Evolutionary conservation across 2,797 vertebrate species (phyloP).

Genomic region (Pelobates cultripes): DNA sequence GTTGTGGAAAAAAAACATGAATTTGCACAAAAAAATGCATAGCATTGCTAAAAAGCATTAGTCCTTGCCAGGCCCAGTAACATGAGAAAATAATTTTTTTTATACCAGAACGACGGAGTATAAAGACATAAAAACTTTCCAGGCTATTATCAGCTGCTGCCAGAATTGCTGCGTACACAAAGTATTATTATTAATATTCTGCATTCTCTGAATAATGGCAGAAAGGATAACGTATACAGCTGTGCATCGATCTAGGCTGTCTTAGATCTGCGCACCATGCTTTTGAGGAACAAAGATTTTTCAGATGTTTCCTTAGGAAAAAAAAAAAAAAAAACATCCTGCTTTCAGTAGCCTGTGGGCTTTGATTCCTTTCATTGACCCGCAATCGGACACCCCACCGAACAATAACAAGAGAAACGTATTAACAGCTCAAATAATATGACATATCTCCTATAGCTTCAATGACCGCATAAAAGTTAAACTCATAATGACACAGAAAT

Average conservation of each 20-base stretch:
- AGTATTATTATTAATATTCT: conserved; percentile 24
- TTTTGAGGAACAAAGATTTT: conserved; percentile 26
- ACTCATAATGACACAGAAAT: too few relatives aligned
- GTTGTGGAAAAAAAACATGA: conserved; percentile 15
- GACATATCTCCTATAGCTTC: neutral
- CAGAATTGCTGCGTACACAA: conserved; percentile 7
- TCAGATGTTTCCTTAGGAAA: conserved; percentile 29
- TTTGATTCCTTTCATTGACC: neutral
- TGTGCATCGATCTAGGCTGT: neutral
- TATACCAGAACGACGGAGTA: conserved; percentile 22
- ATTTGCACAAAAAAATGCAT: conserved; percentile 36
- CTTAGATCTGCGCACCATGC: conserved; percentile 1
- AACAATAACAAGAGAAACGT: neutral
- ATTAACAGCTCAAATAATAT: neutral
- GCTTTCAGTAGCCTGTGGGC: neutral
- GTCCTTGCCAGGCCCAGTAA: conserved; percentile 13
- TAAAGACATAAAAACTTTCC: conserved; percentile 28
- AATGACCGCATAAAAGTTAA: too few relatives aligned
- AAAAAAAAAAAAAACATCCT: neutral
- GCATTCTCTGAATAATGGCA: conserved; percentile 22
- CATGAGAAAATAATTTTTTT: conserved; percentile 16
- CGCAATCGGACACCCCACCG: neutral
- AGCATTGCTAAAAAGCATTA: conserved; percentile 32
- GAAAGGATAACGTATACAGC: conserved; percentile 1
- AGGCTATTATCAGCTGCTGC: conserved; percentile 1